phyloP scores from a whole-genome alignment of 2,113 vertebrate genomes.

The Pogona vitticeps region DNA sequence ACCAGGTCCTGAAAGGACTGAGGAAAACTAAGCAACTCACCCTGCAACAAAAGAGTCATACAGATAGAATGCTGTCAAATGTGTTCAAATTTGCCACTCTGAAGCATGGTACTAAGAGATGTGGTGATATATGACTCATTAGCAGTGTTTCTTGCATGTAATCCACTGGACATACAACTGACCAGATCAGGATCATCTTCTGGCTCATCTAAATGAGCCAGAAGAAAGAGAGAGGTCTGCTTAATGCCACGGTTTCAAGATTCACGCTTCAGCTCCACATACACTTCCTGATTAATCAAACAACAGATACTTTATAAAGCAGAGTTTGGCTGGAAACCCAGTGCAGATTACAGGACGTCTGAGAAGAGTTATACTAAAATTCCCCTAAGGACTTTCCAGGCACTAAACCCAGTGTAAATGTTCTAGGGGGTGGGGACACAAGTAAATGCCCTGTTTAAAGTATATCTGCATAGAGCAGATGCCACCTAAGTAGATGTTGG shows the following conservation, averaged over 20 bases:
- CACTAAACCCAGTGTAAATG: not conserved
- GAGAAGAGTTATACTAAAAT: not conserved
- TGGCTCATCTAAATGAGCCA: not conserved
- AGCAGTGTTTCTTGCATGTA: not conserved
- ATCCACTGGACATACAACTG: not conserved
- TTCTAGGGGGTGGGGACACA: not conserved
- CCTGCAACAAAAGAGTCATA: not conserved
- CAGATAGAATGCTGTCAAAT: not conserved
- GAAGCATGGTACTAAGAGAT: not conserved
- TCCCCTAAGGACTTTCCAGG: not conserved
- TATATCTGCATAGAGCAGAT: no score
- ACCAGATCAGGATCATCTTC: not conserved
- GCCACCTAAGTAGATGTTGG: not conserved
- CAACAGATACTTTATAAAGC: not conserved
- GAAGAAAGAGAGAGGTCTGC: not conserved
- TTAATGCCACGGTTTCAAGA: not conserved
- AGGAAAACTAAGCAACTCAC: no score
- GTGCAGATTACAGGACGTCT: not conserved
- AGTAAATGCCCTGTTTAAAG: no score
- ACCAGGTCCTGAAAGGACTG: not conserved
- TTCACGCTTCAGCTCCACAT: not conserved
- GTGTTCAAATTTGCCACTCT: no score
- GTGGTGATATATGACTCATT: no score
- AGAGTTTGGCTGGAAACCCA: not conserved
- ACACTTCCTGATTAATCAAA: not conserved